Evolutionary conservation across 2,888 invertebrate species (phyloP).

Genomic region (Diloba caeruleocephala): DNA sequence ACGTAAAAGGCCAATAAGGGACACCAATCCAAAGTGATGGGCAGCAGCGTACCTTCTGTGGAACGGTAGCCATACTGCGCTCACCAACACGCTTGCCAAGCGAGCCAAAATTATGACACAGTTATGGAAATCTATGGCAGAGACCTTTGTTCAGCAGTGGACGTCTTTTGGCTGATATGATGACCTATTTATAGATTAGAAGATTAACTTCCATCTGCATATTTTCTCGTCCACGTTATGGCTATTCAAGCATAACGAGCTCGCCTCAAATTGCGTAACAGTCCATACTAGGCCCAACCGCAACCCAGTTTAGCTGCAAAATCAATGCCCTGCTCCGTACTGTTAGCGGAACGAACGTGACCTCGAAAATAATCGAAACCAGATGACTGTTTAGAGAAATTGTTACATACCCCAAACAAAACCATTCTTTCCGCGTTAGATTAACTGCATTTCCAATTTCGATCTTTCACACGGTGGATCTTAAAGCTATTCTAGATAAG

Average conservation of each 20-base stretch:
- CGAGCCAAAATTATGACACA: too few species aligned
- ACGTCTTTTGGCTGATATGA: background rate
- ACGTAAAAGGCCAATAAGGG: too few species aligned
- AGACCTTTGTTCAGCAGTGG: too few species aligned
- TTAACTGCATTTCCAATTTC: conserved; percentile 12
- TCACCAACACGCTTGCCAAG: too few species aligned
- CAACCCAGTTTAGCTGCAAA: conserved; percentile 50
- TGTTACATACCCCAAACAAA: conserved; percentile 48
- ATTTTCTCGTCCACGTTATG: conserved; percentile 14
- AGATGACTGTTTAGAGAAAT: conserved; percentile 54
- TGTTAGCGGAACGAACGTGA: conserved; percentile 59
- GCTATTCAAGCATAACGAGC: conserved; percentile 46
- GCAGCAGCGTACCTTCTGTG: too few species aligned
- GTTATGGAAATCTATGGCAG: too few species aligned
- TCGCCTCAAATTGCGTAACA: conserved; percentile 52
- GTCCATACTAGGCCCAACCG: conserved; percentile 36
- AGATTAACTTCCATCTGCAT: background rate
- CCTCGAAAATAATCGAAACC: conserved; percentile 59
- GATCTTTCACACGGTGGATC: conserved; percentile 12
- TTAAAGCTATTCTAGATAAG: background rate
- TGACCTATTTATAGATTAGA: conserved; percentile 13
- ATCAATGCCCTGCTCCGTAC: conserved; percentile 50
- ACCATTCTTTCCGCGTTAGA: conserved; percentile 21
- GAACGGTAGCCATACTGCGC: too few species aligned
- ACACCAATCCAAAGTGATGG: too few species aligned